Conservation (phyloP, 1,140 invertebrate species). For the Drosophila nigromelanica region DNA sequence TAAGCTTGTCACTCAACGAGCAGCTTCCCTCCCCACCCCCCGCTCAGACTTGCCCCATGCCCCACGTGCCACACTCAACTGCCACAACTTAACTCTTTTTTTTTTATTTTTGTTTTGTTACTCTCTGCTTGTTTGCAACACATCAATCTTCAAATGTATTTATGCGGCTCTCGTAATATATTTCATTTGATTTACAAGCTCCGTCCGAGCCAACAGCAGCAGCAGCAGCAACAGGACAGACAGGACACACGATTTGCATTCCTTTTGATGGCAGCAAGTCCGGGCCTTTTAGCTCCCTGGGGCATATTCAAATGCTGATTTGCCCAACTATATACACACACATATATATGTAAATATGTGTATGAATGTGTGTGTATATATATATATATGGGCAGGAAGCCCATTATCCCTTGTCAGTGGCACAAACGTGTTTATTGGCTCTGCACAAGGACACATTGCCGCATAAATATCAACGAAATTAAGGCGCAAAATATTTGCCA, state of each 20-base stretch:
- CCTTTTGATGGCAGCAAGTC: constrained; percentile 59
- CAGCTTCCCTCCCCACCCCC: neutral
- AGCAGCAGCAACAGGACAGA: constrained; percentile 6
- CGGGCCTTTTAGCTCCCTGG: constrained; percentile 37
- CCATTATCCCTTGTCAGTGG: constrained; percentile 79
- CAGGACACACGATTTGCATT: constrained; percentile 71
- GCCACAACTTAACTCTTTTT: constrained; percentile 7
- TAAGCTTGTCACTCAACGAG: constrained; percentile 10
- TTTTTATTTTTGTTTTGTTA: neutral
- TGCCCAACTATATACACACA: constrained; percentile 1
- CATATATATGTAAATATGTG: neutral
- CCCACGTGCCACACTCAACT: neutral
- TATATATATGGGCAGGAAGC: constrained; percentile 30
- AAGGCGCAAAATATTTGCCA: constrained; percentile 71
- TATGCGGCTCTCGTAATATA: constrained; percentile 65
- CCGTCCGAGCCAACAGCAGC: constrained; percentile 29
- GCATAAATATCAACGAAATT: constrained; percentile 82
- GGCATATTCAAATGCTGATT: constrained; percentile 80
- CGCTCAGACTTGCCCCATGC: neutral
- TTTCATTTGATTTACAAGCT: constrained; percentile 78
- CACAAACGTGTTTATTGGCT: constrained; percentile 78
- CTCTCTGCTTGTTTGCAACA: constrained; percentile 1
- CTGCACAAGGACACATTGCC: constrained; percentile 66
- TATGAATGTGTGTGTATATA: neutral
- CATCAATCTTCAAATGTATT: constrained; percentile 75